Conservation (phyloP, 2,797 vertebrate species). For the Cephalopachus bancanus region DNA sequence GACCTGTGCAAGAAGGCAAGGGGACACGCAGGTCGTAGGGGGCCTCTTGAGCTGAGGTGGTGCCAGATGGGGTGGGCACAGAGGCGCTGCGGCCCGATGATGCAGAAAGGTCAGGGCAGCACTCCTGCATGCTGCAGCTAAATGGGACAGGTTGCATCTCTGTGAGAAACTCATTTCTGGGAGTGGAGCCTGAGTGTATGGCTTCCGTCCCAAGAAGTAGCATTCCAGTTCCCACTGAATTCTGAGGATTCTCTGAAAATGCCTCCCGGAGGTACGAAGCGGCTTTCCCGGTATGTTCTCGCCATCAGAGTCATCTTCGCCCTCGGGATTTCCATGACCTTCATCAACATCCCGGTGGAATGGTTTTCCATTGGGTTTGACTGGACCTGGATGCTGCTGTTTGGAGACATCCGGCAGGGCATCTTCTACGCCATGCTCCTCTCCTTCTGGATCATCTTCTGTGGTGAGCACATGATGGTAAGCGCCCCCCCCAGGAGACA, state of each 20-base stretch:
- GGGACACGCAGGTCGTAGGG: neutral
- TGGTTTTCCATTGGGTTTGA: constrained; percentile 99
- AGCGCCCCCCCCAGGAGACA: constrained; percentile 3
- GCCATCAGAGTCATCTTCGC: constrained; percentile 95
- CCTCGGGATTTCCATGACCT: constrained; percentile 98
- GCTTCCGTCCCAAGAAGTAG: neutral
- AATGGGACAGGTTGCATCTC: neutral
- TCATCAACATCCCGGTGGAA: constrained; percentile 98
- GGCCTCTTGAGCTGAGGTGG: neutral
- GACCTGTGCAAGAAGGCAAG: neutral
- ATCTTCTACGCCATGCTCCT: constrained; percentile 99
- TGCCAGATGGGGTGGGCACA: neutral
- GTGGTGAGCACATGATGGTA: constrained; percentile 99
- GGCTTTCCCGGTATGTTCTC: constrained; percentile 55
- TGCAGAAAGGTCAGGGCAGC: neutral
- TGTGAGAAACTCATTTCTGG: neutral
- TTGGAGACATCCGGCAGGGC: constrained; percentile 98
- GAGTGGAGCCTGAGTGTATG: neutral
- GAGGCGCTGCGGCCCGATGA: neutral
- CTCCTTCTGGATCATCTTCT: constrained; percentile 99
- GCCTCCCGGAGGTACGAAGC: neutral
- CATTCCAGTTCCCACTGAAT: neutral
- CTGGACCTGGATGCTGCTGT: constrained; percentile 99
- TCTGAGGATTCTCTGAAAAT: neutral
- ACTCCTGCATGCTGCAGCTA: neutral